Evolutionary conservation across 2,113 vertebrate species (phyloP).

Genomic region (Podarcis raffonei): DNA sequence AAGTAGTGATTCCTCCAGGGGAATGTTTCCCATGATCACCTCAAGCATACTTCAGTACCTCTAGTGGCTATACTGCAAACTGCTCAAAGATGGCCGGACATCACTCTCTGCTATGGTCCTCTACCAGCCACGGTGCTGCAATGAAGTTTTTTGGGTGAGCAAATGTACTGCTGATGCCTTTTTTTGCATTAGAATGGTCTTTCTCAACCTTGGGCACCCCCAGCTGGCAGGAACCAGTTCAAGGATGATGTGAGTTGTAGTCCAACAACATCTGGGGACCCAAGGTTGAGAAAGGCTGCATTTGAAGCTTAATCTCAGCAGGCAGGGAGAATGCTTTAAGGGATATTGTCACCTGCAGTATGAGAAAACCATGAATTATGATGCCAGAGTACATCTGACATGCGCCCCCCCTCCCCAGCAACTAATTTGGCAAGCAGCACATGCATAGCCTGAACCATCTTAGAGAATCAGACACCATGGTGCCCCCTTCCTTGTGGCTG

Average conservation of each 20-base stretch:
- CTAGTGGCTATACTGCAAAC: too few relatives aligned
- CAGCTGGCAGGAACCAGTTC: too few relatives aligned
- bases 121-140: not conserved
- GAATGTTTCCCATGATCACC: too few relatives aligned
- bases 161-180: not conserved
- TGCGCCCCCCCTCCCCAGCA: fast-evolving
- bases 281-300: not conserved
- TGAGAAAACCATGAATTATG: not conserved
- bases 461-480: not conserved
- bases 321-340: not conserved
- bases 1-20: too few relatives aligned
- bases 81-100: too few relatives aligned
- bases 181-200: not conserved
- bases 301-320: not conserved
- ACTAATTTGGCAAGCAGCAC: fast-evolving
- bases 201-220: too few relatives aligned
- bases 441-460: not conserved
- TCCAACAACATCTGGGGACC: too few relatives aligned
- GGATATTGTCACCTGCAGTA: not conserved
- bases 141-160: not conserved
- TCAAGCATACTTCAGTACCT: too few relatives aligned
- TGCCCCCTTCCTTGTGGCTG: fast-evolving
- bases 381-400: fast-evolving
- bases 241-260: too few relatives aligned
- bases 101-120: not conserved